A percentile compares a stretch with the other conserved stretches of the same genome.
Conservation (phyloP, 2,888 invertebrate genomes). For the Keiferia lycopersicella region DNA sequence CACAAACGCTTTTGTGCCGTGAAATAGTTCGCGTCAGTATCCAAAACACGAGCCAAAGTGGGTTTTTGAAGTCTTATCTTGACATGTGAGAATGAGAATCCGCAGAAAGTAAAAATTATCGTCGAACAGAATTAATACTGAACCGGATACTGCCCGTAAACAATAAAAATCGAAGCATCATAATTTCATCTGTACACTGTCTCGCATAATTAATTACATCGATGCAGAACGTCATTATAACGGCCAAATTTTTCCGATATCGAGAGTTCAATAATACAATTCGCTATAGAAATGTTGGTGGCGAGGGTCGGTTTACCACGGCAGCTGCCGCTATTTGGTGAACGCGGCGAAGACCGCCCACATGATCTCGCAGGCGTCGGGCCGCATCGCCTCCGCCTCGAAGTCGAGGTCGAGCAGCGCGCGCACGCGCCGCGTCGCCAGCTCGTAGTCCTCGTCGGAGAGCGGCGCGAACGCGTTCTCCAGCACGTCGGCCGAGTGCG, state of each 20-base stretch:
- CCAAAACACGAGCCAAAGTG: neutral
- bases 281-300: neutral
- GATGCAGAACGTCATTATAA: constrained; percentile 4
- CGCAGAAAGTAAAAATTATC: neutral
- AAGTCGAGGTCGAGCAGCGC: constrained; percentile 98
- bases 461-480: constrained; percentile 99
- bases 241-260: constrained; percentile 18
- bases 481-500: constrained; percentile 98
- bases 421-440: constrained; percentile 98
- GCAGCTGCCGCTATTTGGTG: constrained; percentile 89
- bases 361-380: constrained; percentile 95
- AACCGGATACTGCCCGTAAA: constrained; percentile 13
- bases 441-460: constrained; percentile 97
- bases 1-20: constrained; percentile 15
- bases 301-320: constrained; percentile 4
- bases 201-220: constrained; percentile 5
- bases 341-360: constrained; percentile 99
- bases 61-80: neutral
- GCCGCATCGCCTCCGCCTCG: constrained; percentile 96
- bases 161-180: constrained; percentile 6
- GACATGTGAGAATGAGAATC: neutral
- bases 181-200: constrained; percentile 21
- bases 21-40: constrained; percentile 12
- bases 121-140: constrained; percentile 12
- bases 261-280: constrained; percentile 17